Evolutionary conservation across 2,113 vertebrate genomes (phyloP), one percentile per base, ranked within the genome.

Genomic region (Tinamus guttatus): DNA sequence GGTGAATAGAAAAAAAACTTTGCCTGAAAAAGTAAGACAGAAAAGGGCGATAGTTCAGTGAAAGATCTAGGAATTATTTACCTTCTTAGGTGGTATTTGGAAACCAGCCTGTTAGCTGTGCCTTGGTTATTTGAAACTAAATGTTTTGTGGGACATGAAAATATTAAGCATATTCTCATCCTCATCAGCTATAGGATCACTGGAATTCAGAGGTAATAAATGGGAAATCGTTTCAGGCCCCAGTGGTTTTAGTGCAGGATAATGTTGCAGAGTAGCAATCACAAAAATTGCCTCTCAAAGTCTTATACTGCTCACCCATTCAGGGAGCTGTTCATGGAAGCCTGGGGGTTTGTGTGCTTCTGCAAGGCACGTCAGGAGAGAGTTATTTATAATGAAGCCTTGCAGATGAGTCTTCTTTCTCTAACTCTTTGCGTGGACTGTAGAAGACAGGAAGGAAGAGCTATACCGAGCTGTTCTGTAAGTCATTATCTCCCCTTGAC

Each of bases 321-420:
- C 92, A 71, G 59, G 3, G 52, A 89, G 36, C 67, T 75, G 70
- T 92, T 93, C 9, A 1, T 34, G 0, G 51, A 79, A 75, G 49
- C 19, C 21, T 41, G 77, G 87, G 90, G 32, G 81, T 90, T 87
- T 90, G 65, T 95, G 73, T 41, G 73, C 73, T 93, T 40, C 85
- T 60, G 86, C 74, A 93, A 90, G 78, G 91, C 89, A 5, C 83
- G 71, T 62, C 86, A 73, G 41, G 78, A 59, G 87, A 60, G 62
- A 85, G 68, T 74, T 88, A 85, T 95, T 96, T 90, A 28, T 89
- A 93, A 96, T 40, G 67, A 95, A 81, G 38, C 30, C 83, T 95
- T 93, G 87, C 74, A 95, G 86, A 93, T 93, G 86, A 91, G 75
- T 80, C n/a, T 93, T 84, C 76, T 94, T 95, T 89, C 89, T 90